Base-by-base conservation (phyloP, 2,888 invertebrate species). In the Scotopteryx bipunctaria region DNA sequence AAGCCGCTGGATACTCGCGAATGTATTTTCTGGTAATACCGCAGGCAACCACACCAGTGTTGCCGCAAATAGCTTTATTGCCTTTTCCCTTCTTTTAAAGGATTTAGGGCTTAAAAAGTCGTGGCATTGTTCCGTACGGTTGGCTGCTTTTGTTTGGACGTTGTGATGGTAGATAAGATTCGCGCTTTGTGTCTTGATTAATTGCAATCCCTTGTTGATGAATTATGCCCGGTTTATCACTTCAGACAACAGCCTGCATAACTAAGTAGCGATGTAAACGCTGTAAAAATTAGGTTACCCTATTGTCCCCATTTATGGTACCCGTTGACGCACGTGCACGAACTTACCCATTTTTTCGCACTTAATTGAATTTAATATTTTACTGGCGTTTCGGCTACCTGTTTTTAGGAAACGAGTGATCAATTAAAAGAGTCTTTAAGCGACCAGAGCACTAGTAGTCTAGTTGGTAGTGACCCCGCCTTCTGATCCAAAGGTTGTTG, bases 141-240 rank as follows among this genome's bases (percentile, higher is more conserved):
- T 64, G 64, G 56, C 66, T 64, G 67, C 71, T 68, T 75, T 78
- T 78, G 75, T 79, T 73, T 50, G 64, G 67, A 66, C 68, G 71
- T 67, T 71, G 50, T 52, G 67, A 67, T 67, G 66, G 69, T 65
- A 66, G 74, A 77, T 74, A 75, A 77, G 70, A 64, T 66, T 66
- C 55, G 55, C 48, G 42, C 55, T 47, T 51, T 58, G 61, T 57
- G 59, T 58, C 56, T 68, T 64, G 69, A 69, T 70, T 75, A 70
- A 76, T 74, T 69, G 69, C 56, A 35, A 55, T 55, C 56, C 40
- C 44, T 33, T 40, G 27, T 45, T 54, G 44, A 45, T 49, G 29
- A 40, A 54, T 54, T 29, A 40, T 35, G 44, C 38, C 32, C 33
- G 36, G 16, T 42, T 42, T 52, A 36, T 52, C 21, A 36, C 25